Conservation (phyloP, 2,888 invertebrate species). For the Apotomis turbidana region DNA sequence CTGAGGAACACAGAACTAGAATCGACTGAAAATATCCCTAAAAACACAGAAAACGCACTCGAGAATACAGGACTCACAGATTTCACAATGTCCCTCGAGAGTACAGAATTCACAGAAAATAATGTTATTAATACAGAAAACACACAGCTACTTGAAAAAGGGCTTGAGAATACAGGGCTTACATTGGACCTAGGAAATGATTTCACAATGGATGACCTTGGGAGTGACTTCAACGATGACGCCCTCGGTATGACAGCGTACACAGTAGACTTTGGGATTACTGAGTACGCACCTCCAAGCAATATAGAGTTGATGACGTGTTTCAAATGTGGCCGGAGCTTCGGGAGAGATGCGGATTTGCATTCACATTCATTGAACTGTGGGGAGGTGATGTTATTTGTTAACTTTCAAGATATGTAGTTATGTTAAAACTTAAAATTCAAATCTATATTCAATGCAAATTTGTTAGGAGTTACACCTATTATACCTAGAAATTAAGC, state of each 20-base stretch:
- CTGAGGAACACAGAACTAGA: background rate
- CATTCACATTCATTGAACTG: constrained; percentile 24
- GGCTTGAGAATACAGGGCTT: background rate
- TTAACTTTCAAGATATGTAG: constrained; percentile 19
- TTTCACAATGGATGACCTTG: background rate
- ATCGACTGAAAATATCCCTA: background rate
- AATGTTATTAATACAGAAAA: background rate
- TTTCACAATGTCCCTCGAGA: background rate
- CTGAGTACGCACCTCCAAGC: background rate
- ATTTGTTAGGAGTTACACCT: too few relatives aligned
- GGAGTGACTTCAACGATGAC: background rate
- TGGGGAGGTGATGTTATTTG: constrained; percentile 8
- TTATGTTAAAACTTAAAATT: background rate
- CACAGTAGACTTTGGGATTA: background rate
- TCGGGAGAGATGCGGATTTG: constrained; percentile 24
- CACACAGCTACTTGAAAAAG: background rate
- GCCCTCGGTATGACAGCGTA: background rate
- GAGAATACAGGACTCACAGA: too few relatives aligned
- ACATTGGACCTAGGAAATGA: background rate
- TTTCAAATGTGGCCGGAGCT: constrained; percentile 27
- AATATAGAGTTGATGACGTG: constrained; percentile 24
- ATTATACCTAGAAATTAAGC: too few relatives aligned
- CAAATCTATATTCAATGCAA: too few relatives aligned
- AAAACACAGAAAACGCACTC: too few relatives aligned
- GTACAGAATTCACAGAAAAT: background rate